Evolutionary conservation across 1,140 invertebrate genomes (phyloP).

Genomic region (Melitaea cinxia): DNA sequence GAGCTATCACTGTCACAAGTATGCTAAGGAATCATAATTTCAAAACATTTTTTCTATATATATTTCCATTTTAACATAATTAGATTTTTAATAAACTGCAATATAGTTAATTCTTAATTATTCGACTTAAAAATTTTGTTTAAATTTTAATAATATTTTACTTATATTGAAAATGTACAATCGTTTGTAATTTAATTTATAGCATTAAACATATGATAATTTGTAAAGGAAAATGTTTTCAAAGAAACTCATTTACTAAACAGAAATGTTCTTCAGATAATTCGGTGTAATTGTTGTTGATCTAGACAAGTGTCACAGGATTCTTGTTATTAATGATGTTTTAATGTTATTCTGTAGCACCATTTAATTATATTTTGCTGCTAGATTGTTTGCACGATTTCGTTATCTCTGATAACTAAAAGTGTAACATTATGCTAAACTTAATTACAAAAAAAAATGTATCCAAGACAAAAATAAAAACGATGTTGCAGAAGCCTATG

Average conservation of each 20-base stretch:
- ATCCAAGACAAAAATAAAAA: too few relatives aligned
- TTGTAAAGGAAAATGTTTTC: neutral
- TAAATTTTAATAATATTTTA: too few relatives aligned
- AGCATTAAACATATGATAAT: slow-evolving; percentile 1
- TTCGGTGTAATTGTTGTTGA: slow-evolving; percentile 67
- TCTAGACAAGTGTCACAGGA: slow-evolving; percentile 61
- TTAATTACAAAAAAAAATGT: too few relatives aligned
- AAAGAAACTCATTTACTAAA: slow-evolving; percentile 31
- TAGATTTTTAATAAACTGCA: too few relatives aligned
- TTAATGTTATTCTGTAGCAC: slow-evolving; percentile 59
- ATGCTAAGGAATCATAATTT: too few relatives aligned
- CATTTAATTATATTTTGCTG: slow-evolving; percentile 65
- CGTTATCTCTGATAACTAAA: neutral
- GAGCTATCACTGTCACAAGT: too few relatives aligned
- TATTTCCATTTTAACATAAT: too few relatives aligned
- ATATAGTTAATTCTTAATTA: too few relatives aligned
- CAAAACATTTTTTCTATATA: too few relatives aligned
- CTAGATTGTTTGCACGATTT: slow-evolving; percentile 14
- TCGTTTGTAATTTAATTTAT: slow-evolving; percentile 1
- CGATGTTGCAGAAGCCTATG: too few relatives aligned
- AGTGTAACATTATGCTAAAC: neutral
- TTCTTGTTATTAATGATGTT: slow-evolving; percentile 73
- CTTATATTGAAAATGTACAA: too few relatives aligned
- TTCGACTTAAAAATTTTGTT: too few relatives aligned
- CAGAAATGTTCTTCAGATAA: slow-evolving; percentile 52